These are phyloP conservation scores for Anadara kagoshimensis DNA, from an alignment of 1,140 invertebrate species.

Conservation along the genomic window DNA sequence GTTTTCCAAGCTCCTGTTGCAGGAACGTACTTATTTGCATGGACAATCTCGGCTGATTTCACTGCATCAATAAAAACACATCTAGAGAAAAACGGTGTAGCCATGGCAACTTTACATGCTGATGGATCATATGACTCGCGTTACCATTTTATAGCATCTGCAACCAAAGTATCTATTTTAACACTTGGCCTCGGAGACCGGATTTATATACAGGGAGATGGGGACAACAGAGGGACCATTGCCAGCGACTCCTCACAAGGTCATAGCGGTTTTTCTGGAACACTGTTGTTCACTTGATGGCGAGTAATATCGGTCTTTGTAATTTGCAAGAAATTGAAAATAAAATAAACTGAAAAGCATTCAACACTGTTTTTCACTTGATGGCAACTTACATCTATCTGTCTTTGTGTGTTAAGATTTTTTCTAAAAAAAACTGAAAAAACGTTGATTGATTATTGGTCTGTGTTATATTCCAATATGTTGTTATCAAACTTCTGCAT, in stretches of 20 bases:
- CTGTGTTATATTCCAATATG: too few species aligned
- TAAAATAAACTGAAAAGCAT: too few species aligned
- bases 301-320: too few species aligned
- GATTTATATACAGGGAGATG: conserved; percentile 2
- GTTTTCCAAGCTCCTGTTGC: background rate
- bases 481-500: too few species aligned
- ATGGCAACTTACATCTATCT: too few species aligned
- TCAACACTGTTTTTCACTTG: too few species aligned
- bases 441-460: too few species aligned
- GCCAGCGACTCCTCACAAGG: background rate
- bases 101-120: background rate
- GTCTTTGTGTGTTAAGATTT: too few species aligned
- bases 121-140: background rate
- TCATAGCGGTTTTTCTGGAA: background rate
- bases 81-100: background rate
- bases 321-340: too few species aligned
- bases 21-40: conserved; percentile 5
- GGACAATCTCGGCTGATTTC: conserved; percentile 1
- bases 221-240: background rate
- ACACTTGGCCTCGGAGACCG: background rate
- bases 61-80: background rate
- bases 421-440: too few species aligned
- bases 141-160: background rate
- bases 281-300: background rate
- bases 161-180: background rate